Evolutionary conservation across 2,113 vertebrate species (phyloP).

Genomic region (Equus quagga): DNA sequence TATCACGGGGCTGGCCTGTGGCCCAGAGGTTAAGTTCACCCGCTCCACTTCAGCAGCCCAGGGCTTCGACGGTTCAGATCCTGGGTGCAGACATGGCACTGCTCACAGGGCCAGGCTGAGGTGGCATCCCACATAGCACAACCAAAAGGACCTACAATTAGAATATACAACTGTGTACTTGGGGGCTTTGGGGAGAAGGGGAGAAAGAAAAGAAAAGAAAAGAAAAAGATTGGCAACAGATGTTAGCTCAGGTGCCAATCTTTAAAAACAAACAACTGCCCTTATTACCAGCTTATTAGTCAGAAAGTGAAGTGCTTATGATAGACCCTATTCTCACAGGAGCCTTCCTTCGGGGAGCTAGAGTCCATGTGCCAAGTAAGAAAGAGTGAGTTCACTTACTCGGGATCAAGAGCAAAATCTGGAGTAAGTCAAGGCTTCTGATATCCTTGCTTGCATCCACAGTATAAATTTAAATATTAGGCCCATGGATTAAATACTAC

Average conservation of each 20-base stretch:
- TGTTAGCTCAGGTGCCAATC: too few species aligned
- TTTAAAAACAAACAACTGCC: background rate
- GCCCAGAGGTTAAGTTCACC: too few species aligned
- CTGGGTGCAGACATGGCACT: too few species aligned
- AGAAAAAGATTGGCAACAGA: too few species aligned
- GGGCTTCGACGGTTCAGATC: too few species aligned
- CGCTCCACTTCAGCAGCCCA: too few species aligned
- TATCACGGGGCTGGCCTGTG: background rate
- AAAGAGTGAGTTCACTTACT: background rate
- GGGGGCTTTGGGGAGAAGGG: too few species aligned
- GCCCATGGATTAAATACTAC: background rate
- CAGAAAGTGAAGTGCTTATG: background rate
- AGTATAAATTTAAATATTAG: background rate
- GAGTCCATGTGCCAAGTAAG: background rate
- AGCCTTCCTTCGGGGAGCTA: background rate
- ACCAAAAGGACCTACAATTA: too few species aligned
- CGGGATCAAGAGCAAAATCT: background rate
- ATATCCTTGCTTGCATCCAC: background rate
- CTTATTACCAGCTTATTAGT: background rate
- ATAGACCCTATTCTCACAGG: background rate
- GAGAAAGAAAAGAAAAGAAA: too few species aligned
- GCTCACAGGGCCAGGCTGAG: too few species aligned
- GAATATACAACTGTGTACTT: too few species aligned
- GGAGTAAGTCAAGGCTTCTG: background rate
- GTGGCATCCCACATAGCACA: too few species aligned